Conservation (phyloP, 1,140 invertebrate species). For the Trachymyrmex septentrionalis region DNA sequence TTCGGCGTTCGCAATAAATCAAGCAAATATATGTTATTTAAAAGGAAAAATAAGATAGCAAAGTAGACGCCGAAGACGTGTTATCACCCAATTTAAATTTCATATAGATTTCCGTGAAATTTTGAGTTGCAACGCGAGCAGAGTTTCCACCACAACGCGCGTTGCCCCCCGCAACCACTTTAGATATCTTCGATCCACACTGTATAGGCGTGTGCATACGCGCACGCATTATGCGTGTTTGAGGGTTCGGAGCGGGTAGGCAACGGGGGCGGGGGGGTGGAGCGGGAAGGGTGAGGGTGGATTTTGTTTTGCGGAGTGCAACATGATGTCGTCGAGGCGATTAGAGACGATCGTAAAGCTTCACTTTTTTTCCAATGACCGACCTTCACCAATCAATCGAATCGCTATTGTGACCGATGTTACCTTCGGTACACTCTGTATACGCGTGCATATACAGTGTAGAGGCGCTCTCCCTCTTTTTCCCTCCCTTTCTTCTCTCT, state of each 20-base stretch:
- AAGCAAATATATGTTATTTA: not conserved
- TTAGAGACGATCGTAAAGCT: conserved; percentile 42
- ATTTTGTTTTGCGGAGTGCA: conserved; percentile 34
- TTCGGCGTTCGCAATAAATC: not conserved
- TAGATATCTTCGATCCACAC: conserved; percentile 45
- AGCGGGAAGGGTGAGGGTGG: not conserved
- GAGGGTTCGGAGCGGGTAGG: not conserved
- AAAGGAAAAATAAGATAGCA: not conserved
- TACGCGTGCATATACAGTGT: conserved; percentile 60
- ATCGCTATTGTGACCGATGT: conserved; percentile 66
- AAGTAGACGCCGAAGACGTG: too few species aligned
- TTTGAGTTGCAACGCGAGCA: not conserved
- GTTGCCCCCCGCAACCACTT: conserved; percentile 19
- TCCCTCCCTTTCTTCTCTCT: conserved; percentile 48
- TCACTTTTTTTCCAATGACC: conserved; percentile 35
- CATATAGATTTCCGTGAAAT: not conserved
- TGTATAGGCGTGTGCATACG: conserved; percentile 1
- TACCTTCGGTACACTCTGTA: conserved; percentile 75
- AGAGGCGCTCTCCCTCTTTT: conserved; percentile 62
- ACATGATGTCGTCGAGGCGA: conserved; percentile 19
- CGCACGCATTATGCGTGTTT: not conserved
- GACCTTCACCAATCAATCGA: conserved; percentile 54
- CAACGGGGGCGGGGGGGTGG: not conserved
- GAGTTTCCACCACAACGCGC: not conserved
- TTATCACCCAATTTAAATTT: conserved; percentile 4